Base-by-base conservation (phyloP, 1,140 invertebrate species). In the Temnothorax curvispinosus region DNA sequence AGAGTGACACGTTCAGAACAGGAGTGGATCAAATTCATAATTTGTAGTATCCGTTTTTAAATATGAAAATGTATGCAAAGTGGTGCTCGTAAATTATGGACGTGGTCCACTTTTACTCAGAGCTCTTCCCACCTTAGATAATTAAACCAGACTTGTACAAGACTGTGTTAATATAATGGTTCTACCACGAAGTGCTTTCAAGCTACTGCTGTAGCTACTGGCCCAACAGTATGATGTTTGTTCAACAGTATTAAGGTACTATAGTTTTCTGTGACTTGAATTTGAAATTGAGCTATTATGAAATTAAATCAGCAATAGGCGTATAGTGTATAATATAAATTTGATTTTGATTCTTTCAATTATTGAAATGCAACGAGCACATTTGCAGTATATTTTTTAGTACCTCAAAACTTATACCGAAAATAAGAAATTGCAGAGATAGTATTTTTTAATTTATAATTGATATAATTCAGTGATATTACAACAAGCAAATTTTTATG, bases 111-210 rank as follows among this genome's bases (percentile, higher is more conserved):
- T 80, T 80, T 80, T n/a, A 64, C 35, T 41, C 32, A 38, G 18
- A 50, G 18, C 35, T 11, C 18, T 64, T 35, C n/a, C 18, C 35
- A 69, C 21, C 64, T 71, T 81, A 81, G 47, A 81, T 27, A 27
- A 71, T 81, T 80, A 80, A 80, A 32, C 47, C 21, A 81, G 64
- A 56, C 35, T 54, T 71, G 77, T 71, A 54, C 64, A 56, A 69
- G 50, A 54, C 35, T 18, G 32, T 69, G 47, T 71, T 69, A 81
- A 81, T 81, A 54, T 56, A 81, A 71, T 18, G 41, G 41, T 64
- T 77, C 47, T 80, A 80, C 47, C 62, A 69, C 62, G 47, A 69
- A 80, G 47, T 69, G 77, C 77, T 80, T 80, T 69, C 77, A 38
- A 35, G n/a, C 62, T 38, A 27, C 47, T 69, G 18, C 32, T 52